Base-by-base conservation (phyloP, 2,888 invertebrate species). In the Anoplius nigerrimus region DNA sequence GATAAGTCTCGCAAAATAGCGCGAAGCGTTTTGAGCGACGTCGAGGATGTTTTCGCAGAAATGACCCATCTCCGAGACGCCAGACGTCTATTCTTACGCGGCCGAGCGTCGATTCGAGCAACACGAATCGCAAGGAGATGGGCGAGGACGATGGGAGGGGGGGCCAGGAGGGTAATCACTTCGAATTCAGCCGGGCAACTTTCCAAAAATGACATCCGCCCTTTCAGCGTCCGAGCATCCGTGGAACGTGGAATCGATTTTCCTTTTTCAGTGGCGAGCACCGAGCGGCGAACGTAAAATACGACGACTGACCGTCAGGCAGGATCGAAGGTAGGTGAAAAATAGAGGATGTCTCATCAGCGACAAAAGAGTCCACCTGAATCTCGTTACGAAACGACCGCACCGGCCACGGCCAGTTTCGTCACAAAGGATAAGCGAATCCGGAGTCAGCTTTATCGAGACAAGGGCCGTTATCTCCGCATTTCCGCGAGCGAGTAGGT, bases 131-230 rank as follows among this genome's bases (percentile, higher is more conserved):
- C 5, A 48, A 5, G 48, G 16, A 42, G 16, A 48, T 16, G 16
- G n/a, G 5, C 11, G 16, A 16, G 16, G 48, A 18, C n/a, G 45
- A n/a, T n/a, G n/a, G n/a, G n/a, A n/a, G n/a, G n/a, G n/a, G n/a
- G 45, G 43, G 43, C 43, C 24, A 62, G 45, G 18, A 45, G 54
- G 43, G 34, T 34, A 34, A 62, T 54, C 62, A 54, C 62, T 54
- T 54, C 54, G 62, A 48, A 48, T 66, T 54, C 63, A 67, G 46
- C 15, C 62, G 71, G 80, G 80, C 80, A 76, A 69, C 73, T 76
- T 78, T 80, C 79, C 79, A 80, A 75, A 78, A 61, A 59, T 64
- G 24, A 60, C 57, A 15, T 45, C 52, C 59, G 53, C 63, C 58
- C 56, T 74, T 72, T 68, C 57, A 70, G 66, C 70, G 45, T 62